A percentile compares a stretch with the other conserved stretches of the same genome.
Conservation (phyloP, 2,888 invertebrate species). For the Drosophila picticornis region DNA sequence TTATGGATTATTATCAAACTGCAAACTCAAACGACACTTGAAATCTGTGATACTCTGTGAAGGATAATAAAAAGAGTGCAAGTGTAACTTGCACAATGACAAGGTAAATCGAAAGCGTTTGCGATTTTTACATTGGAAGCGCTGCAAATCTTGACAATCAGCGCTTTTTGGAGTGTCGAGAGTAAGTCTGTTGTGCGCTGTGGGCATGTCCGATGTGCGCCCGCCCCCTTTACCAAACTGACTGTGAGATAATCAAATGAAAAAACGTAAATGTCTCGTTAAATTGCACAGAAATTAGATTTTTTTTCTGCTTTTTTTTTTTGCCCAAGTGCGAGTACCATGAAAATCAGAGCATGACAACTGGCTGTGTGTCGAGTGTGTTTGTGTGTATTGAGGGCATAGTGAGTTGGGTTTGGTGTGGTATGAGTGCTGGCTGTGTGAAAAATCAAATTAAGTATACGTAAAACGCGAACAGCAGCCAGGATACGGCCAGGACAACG, state of each 20-base stretch:
- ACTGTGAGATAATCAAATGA: constrained; percentile 83
- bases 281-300: constrained; percentile 84
- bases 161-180: constrained; percentile 42
- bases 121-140: constrained; percentile 46
- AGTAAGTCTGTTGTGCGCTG: constrained; percentile 5
- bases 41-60: neutral
- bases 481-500: constrained; percentile 29
- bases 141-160: constrained; percentile 70
- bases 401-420: constrained; percentile 11
- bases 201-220: constrained; percentile 36
- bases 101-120: constrained; percentile 61
- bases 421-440: constrained; percentile 56
- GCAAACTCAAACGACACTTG: neutral
- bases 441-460: constrained; percentile 80
- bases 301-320: constrained; percentile 58
- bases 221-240: constrained; percentile 66
- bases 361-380: constrained; percentile 42
- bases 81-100: constrained; percentile 47
- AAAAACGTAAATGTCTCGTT: constrained; percentile 84
- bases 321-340: constrained; percentile 45
- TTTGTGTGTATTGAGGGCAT: constrained; percentile 15
- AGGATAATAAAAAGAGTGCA: constrained; percentile 29
- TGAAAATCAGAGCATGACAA: constrained; percentile 79
- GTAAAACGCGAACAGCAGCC: constrained; percentile 72
- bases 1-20: neutral